A percentile compares a stretch with the other conserved stretches of the same genome.
Conservation (phyloP, 2,797 vertebrate species). For the Tapirus indicus region DNA sequence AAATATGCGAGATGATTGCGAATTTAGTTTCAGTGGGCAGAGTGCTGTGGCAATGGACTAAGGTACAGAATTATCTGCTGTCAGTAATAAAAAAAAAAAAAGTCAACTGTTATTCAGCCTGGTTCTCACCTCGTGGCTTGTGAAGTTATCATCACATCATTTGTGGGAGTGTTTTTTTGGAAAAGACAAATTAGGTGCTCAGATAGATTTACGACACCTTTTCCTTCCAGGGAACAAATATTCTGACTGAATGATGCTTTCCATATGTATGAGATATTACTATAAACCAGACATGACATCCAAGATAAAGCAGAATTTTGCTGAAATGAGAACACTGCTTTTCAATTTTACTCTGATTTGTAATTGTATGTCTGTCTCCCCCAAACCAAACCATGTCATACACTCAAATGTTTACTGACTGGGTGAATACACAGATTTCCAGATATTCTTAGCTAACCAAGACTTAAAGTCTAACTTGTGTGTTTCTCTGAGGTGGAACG, state of each 20-base stretch:
- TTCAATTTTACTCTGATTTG: constrained; percentile 50
- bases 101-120: neutral
- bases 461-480: neutral
- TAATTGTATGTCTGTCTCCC: neutral
- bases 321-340: constrained; percentile 37
- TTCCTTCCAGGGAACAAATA: constrained; percentile 38
- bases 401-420: neutral
- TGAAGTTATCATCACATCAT: neutral
- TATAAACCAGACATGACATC: neutral
- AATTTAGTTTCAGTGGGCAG: constrained; percentile 87
- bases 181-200: constrained; percentile 51
- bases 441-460: neutral
- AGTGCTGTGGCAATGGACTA: constrained; percentile 90
- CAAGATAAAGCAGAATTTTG: constrained; percentile 52
- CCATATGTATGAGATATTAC: constrained; percentile 59
- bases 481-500: neutral
- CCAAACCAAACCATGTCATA: neutral
- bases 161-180: neutral
- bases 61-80: constrained; percentile 83
- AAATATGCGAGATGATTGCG: constrained; percentile 85
- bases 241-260: constrained; percentile 44
- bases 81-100: neutral
- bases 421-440: neutral
- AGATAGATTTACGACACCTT: constrained; percentile 31
- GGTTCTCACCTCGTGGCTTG: neutral